Evolutionary conservation across 1,140 invertebrate genomes (phyloP).

Genomic region (Nymphalis io): DNA sequence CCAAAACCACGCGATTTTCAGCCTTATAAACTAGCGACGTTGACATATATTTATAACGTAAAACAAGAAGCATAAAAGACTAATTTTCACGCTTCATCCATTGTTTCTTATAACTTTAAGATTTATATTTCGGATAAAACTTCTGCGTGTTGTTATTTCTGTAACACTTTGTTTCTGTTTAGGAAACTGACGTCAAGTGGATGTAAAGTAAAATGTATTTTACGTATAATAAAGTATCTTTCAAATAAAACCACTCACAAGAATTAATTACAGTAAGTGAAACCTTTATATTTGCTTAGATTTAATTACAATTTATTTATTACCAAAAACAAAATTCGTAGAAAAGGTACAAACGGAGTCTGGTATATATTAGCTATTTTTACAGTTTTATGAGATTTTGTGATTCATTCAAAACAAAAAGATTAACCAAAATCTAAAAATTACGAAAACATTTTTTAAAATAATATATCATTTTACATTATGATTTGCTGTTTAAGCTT

Average conservation of each 20-base stretch:
- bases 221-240: neutral
- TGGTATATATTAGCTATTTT: too few species aligned
- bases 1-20: too few species aligned
- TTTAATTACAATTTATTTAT: too few species aligned
- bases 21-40: too few species aligned
- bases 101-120: neutral
- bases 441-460: too few species aligned
- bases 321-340: too few species aligned
- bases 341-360: too few species aligned
- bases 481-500: too few species aligned
- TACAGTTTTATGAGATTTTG: too few species aligned
- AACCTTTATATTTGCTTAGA: neutral
- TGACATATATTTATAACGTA: neutral
- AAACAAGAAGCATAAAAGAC: neutral
- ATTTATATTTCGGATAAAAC: neutral
- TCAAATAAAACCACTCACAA: neutral
- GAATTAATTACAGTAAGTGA: neutral
- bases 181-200: neutral
- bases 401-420: too few species aligned
- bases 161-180: neutral
- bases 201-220: conserved; percentile 1
- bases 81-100: neutral
- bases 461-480: too few species aligned
- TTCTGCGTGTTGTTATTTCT: neutral
- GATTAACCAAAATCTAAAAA: too few species aligned